Base-by-base conservation (phyloP, 2,113 vertebrate species). In the Ranitomeya variabilis region DNA sequence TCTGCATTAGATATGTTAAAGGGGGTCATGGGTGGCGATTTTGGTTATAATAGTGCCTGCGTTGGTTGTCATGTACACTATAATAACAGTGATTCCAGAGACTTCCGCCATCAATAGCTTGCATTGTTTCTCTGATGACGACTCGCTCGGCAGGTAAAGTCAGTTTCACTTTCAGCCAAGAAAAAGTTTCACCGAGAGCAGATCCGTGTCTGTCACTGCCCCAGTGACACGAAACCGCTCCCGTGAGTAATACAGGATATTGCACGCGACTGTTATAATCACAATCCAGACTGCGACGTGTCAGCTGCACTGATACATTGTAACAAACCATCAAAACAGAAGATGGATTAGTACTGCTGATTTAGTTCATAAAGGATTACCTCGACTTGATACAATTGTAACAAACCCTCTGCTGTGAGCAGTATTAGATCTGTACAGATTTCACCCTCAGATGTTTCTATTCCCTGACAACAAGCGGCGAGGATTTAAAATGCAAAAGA, bases 111-210 rank as follows among this genome's bases (percentile, higher is more conserved):
- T 73, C 1, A 15, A 73, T 37, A 77, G 37, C 52, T 52, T 18
- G 26, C 18, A n/a, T 54, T 78, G 76, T 78, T 54, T 78, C 12
- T 52, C 59, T 45, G 59, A 3, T 64, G 54, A 60, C 4, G 64
- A 62, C 57, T 86, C 59, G 59, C 19, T 64, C 71, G 45, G 31
- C 83, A 74, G 83, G 83, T 73, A 16, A 0, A 21, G 71, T 21
- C 23, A 45, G 85, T 79, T 79, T 86, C 59, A 79, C 85, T 86
- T 86, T 79, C 74, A 79, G 37, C 31, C 11, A 26, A 59, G 31
- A 37, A 74, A 85, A 73, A 18, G 73, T 86, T 78, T 78, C 57
- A 13, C 59, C 85, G 80, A 83, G 62, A 83, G 18, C 21, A 64
- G 26, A 45, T 51, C 16, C 0, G 80, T 19, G 23, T 60, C 13